Conservation (phyloP, 1,140 invertebrate genomes). For the Chironomus striatipennis region DNA sequence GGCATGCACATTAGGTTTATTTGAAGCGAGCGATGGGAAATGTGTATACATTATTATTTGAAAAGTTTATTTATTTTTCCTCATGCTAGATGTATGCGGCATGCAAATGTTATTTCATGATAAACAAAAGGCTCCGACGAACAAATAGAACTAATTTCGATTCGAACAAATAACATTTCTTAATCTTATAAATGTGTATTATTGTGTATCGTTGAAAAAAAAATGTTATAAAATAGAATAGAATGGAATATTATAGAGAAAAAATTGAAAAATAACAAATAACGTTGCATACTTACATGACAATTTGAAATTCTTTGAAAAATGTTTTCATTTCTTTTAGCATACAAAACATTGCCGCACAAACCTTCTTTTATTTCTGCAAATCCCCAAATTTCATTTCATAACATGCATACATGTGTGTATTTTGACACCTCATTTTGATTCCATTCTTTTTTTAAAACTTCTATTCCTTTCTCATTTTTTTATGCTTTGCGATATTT, state of each 20-base stretch:
- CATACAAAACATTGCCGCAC: too few relatives aligned
- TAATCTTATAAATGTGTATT: not conserved
- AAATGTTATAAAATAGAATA: too few relatives aligned
- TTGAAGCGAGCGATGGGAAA: not conserved
- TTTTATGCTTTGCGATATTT: too few relatives aligned
- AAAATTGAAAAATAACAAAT: not conserved
- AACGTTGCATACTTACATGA: too few relatives aligned
- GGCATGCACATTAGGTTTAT: slow-evolving; percentile 4
- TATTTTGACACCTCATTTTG: slow-evolving; percentile 13
- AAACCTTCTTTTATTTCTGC: not conserved
- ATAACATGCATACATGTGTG: slow-evolving; percentile 12
- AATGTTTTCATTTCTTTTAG: too few relatives aligned
- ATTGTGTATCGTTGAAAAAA: too few relatives aligned
- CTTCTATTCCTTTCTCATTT: not conserved
- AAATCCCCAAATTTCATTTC: slow-evolving; percentile 13
- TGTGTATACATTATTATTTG: not conserved
- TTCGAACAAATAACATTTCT: slow-evolving; percentile 9
- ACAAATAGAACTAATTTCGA: not conserved
- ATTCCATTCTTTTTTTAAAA: not conserved
- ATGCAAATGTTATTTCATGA: slow-evolving; percentile 13
- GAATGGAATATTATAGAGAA: not conserved
- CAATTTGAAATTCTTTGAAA: too few relatives aligned
- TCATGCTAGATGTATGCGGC: not conserved
- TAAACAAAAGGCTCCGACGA: not conserved
- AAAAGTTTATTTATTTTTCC: not conserved